Percentiles rank a stretch among this genome's conserved stretches.
These are phyloP conservation scores for Agrypnus murinus DNA, from an alignment of 2,888 invertebrate species.

Conservation along the genomic window DNA sequence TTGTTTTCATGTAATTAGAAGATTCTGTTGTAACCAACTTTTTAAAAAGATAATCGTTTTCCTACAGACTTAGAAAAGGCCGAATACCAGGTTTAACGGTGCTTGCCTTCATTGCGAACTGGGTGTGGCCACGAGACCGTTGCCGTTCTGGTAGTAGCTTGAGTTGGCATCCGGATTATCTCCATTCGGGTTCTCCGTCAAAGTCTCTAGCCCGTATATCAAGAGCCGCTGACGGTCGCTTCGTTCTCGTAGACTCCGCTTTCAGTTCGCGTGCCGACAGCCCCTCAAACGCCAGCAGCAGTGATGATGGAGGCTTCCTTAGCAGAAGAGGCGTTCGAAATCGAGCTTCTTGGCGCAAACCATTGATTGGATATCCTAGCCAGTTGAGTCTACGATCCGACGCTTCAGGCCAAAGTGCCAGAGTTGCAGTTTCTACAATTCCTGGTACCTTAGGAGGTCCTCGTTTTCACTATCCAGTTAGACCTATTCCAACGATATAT, in stretches of 20 bases:
- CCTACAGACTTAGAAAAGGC: conserved; percentile 91
- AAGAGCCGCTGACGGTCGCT: conserved; percentile 83
- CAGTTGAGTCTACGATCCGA: conserved; percentile 81
- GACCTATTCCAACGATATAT: conserved; percentile 68
- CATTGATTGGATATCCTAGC: conserved; percentile 79
- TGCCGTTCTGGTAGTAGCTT: conserved; percentile 74
- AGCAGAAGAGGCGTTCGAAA: conserved; percentile 75
- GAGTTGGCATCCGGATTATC: conserved; percentile 70
- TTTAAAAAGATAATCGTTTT: conserved; percentile 51
- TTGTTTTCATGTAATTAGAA: too few relatives aligned
- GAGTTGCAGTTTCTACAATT: conserved; percentile 61
- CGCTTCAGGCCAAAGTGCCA: conserved; percentile 77
- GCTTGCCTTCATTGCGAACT: conserved; percentile 80
- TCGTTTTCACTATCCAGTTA: conserved; percentile 67
- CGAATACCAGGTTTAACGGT: conserved; percentile 94
- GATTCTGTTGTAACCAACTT: conserved; percentile 9
- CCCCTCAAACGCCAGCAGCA: conserved; percentile 77
- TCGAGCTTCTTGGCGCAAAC: conserved; percentile 78
- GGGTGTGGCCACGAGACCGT: conserved; percentile 85
- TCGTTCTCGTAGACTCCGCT: conserved; percentile 77
- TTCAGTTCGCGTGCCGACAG: conserved; percentile 74
- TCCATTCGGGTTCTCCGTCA: conserved; percentile 64
- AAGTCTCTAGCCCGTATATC: conserved; percentile 79
- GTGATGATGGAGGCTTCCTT: conserved; percentile 90
- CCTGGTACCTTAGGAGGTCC: conserved; percentile 59